phyloP scores from a whole-genome alignment of 2,888 invertebrate species.

The Steinernema scapterisci region DNA sequence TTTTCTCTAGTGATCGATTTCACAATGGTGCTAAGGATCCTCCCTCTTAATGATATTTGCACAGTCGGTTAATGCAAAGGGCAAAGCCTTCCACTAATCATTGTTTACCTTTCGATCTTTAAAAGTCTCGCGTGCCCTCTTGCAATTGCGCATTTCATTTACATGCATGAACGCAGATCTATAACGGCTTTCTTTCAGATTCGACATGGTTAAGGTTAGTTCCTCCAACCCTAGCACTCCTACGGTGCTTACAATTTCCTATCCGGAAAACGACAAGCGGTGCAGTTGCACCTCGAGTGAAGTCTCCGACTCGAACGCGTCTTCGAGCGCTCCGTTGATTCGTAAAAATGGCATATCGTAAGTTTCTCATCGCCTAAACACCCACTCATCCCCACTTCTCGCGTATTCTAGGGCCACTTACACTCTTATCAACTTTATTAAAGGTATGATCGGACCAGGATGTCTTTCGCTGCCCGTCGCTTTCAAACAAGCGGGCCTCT shows the following conservation, averaged over 20 bases:
- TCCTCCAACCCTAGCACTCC: neutral
- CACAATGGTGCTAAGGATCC: neutral
- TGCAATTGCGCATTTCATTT: neutral
- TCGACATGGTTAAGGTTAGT: neutral
- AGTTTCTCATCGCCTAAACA: neutral
- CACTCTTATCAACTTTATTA: conserved; percentile 24
- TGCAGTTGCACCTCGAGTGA: neutral
- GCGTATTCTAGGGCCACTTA: conserved; percentile 3
- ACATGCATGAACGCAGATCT: neutral
- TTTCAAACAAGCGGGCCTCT: conserved; percentile 26
- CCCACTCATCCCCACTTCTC: too few species aligned
- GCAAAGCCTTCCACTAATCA: neutral
- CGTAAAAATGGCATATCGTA: conserved; percentile 8
- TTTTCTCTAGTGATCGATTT: neutral
- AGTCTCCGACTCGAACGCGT: conserved; percentile 4
- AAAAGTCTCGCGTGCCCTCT: neutral
- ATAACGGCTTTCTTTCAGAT: neutral
- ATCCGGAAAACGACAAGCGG: conserved; percentile 14
- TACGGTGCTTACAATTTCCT: conserved; percentile 10
- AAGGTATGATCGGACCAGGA: conserved; percentile 30
- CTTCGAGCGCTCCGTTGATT: conserved; percentile 9
- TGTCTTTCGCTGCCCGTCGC: conserved; percentile 28
- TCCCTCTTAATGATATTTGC: conserved; percentile 4
- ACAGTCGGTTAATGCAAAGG: conserved; percentile 16
- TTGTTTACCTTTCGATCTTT: conserved; percentile 15